Conservation (phyloP, 2,888 invertebrate genomes). For the Diarsia dahlii region DNA sequence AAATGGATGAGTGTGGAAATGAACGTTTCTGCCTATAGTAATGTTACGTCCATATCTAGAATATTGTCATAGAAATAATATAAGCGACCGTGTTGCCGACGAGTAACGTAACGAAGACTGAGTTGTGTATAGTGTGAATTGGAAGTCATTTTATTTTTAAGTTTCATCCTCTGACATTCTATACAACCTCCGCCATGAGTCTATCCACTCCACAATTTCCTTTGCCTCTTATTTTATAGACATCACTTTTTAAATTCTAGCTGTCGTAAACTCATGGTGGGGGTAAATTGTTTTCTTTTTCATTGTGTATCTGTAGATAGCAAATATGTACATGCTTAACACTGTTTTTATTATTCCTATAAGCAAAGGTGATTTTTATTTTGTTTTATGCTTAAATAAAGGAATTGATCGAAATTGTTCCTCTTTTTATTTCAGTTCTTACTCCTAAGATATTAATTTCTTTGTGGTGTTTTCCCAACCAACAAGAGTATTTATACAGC, state of each 20-base stretch:
- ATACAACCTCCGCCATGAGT: conserved; percentile 53
- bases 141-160: conserved; percentile 70
- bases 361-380: conserved; percentile 71
- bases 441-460: not conserved
- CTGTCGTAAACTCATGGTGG: conserved; percentile 54
- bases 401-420: conserved; percentile 69
- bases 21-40: conserved; percentile 63
- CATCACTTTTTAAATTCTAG: conserved; percentile 45
- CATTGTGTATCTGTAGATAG: conserved; percentile 53
- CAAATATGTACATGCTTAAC: conserved; percentile 59
- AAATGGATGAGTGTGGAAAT: conserved; percentile 43
- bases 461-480: not conserved
- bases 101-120: conserved; percentile 79
- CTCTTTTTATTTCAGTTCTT: conserved; percentile 14
- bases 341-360: conserved; percentile 67
- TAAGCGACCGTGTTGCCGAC: conserved; percentile 65
- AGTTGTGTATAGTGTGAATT: conserved; percentile 76
- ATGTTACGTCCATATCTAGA: conserved; percentile 69
- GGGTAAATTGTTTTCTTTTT: conserved; percentile 46
- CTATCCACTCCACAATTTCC: conserved; percentile 24
- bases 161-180: conserved; percentile 63
- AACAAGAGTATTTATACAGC: not conserved
- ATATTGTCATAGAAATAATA: conserved; percentile 62
- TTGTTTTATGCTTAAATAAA: conserved; percentile 83
- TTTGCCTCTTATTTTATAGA: conserved; percentile 39